Evolutionary conservation across 2,113 vertebrate genomes (phyloP), one percentile per base, ranked within the genome.

Genomic region (Synodontis membranacea): DNA sequence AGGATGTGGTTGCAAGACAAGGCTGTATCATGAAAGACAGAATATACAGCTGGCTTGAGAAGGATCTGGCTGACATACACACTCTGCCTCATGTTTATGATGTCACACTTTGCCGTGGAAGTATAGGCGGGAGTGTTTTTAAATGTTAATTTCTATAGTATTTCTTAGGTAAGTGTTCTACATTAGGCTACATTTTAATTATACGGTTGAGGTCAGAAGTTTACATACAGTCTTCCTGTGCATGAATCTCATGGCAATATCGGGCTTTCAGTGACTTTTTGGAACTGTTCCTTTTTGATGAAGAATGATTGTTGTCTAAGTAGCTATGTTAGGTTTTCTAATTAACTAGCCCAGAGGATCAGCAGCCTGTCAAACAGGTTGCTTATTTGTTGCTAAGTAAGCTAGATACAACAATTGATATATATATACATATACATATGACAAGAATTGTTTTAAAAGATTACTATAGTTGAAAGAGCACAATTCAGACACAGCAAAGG

Each of bases 1-100:
- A 80, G 78, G 78, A 80, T 80, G 78, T 80, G 78, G 78, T 58
- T 80, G 50, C 39, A 54, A 80, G 34, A 10, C 70, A 78, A 50
- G n/a, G 34, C 1, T 11, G 48, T 79, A 15, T 80, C 11, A 58
- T 42, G 12, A 58, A 80, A 56, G 21, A 80, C 39, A 34, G 52
- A 80, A 58, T 34, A 42, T 80, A 52, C 10, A 56, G 52, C 21
- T 58, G 19, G 52, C 78, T 28, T 80, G 37, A 58, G 78, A 15
- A 58, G 19, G 9, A 21, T 42, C 12, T 39, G 50, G 10, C 34
- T 58, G 52, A 15, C 52, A 28, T 80, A 52, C 46, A 31, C 2
- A 17, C 25, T 75, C 28, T 76, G 44, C 15, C 74, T 50, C 15
- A 3, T 3, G 28, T 78, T 78, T 14, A 46, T 28, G 39, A 50